phyloP scores from a whole-genome alignment of 2,888 invertebrate genomes.

The Zygaena filipendulae region DNA sequence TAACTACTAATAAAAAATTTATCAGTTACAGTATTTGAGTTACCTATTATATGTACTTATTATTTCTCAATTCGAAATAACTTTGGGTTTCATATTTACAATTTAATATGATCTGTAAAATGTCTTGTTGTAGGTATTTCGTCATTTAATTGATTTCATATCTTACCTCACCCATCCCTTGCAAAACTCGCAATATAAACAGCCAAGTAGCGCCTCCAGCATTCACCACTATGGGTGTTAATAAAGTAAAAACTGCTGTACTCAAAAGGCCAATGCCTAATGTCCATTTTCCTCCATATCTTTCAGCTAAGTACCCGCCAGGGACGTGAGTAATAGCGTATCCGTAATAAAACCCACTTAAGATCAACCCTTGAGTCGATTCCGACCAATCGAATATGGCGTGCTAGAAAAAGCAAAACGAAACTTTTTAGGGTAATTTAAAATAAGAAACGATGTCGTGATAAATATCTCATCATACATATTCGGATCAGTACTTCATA shows the following conservation, averaged over 20 bases:
- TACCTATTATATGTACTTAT: no score
- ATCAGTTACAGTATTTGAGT: no score
- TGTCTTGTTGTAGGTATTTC: no score
- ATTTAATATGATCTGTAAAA: no score
- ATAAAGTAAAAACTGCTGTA: slow-evolving; percentile 82
- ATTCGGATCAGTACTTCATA: no score
- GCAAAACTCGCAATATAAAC: slow-evolving; percentile 71
- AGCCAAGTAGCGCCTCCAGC: slow-evolving; percentile 66
- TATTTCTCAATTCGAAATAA: no score
- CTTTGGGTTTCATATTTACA: no score
- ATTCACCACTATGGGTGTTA: slow-evolving; percentile 80
- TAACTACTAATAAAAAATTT: no score
- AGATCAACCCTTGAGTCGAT: slow-evolving; percentile 78
- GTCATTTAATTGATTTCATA: no score
- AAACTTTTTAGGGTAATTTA: no score
- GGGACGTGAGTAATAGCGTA: slow-evolving; percentile 89
- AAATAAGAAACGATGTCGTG: no score
- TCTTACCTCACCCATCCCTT: slow-evolving; percentile 83
- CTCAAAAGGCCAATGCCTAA: slow-evolving; percentile 83
- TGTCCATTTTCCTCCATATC: slow-evolving; percentile 87
- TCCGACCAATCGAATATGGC: slow-evolving; percentile 78
- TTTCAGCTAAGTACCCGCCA: slow-evolving; percentile 84
- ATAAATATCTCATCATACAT: no score
- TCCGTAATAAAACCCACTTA: slow-evolving; percentile 87
- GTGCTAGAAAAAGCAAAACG: slow-evolving; percentile 32